Evolutionary conservation across 2,113 vertebrate genomes (phyloP), one percentile per base, ranked within the genome.

Genomic region (Hipposideros armiger): DNA sequence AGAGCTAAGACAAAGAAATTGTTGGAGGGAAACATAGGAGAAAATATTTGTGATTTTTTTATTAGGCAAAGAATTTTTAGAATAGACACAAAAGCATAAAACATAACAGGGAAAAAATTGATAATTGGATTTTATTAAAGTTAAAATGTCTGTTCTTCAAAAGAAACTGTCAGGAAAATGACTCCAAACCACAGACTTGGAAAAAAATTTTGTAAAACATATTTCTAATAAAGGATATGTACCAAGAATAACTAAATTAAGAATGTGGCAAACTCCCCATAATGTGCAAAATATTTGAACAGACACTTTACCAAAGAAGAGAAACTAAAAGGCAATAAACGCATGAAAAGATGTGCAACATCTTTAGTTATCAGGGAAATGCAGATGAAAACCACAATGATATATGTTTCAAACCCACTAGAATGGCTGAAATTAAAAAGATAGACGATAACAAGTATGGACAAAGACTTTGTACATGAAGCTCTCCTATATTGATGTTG

Each of bases 131-230:
- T 77, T 64, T 19, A 45, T 91, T 6, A 91, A 84, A 93, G 81
- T 80, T 81, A 89, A 78, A 90, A 62, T 11, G 60, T 77, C 26
- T 36, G 2, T 58, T 88, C 24, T 95, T 91, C 74, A n/a, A 86
- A 94, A 87, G 47, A 90, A 4, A 52, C 20, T 74, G 4, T 92
- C 89, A 50, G 78, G 26, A 89, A 92, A 92, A 94, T 92, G 8
- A 73, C 64, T 56, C 3, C 26, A 81, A 60, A 64, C 8, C 14
- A 73, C 14, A 81, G 4, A 78, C 8, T 64, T 89, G 16, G 13
- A 85, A 42, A 56, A 69, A 91, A 93, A 67, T 20, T 62, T 14
- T 10, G 1, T 73, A 72, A 84, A 60, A 45, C 36, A 64, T 20
- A 45, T 64, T 94, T 94, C 17, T 52, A 45, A 72, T 77, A 28